Conservation (phyloP, 1,140 invertebrate genomes). For the Bombus superbus region DNA sequence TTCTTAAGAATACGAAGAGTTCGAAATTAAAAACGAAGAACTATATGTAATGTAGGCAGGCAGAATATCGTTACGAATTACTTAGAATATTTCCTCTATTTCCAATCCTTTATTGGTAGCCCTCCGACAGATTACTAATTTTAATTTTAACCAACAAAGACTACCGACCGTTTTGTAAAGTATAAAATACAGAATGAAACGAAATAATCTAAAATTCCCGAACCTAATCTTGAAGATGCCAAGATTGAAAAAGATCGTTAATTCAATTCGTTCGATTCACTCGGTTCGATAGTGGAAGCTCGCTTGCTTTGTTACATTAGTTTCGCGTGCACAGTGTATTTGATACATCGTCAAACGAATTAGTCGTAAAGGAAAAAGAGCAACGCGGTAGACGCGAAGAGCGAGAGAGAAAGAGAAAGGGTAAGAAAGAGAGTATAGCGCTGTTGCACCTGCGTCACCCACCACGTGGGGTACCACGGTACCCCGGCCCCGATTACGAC, state of each 20-base stretch:
- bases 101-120: not conserved
- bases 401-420: not conserved
- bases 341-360: not conserved
- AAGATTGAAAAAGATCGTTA: too few species aligned
- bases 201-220: too few species aligned
- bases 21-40: too few species aligned
- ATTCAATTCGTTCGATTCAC: too few species aligned
- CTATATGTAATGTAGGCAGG: too few species aligned
- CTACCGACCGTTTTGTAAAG: too few species aligned
- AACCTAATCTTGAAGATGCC: too few species aligned
- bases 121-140: not conserved
- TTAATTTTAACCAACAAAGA: not conserved
- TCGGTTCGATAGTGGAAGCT: not conserved
- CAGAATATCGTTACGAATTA: too few species aligned
- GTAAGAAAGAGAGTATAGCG: constrained; percentile 32
- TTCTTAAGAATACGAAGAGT: too few species aligned
- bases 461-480: constrained; percentile 62
- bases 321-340: not conserved
- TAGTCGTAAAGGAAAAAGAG: not conserved
- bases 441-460: constrained; percentile 62
- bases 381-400: not conserved
- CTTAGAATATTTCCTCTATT: not conserved
- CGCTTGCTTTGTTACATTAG: not conserved
- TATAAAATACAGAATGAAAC: too few species aligned
- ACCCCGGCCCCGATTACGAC: constrained; percentile 67